Percentiles rank a stretch among this genome's conserved stretches.
Evolutionary conservation across 2,113 vertebrate genomes (phyloP).

Genomic region (Equus quagga): DNA sequence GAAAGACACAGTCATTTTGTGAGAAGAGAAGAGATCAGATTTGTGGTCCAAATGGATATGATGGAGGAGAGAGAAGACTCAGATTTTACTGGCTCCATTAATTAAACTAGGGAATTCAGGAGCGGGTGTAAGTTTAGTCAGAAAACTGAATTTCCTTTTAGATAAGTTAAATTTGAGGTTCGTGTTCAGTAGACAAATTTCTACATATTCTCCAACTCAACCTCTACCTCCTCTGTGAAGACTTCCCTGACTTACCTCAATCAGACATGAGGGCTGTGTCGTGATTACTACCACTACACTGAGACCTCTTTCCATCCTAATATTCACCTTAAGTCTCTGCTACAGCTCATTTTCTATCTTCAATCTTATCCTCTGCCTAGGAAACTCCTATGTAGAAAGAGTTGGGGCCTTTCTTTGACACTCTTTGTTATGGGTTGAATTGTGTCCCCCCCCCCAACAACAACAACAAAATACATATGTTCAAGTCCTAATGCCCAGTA

Average conservation of each 20-base stretch:
- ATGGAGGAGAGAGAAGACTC: background rate
- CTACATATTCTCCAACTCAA: background rate
- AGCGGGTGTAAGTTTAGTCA: background rate
- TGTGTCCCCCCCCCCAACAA: background rate
- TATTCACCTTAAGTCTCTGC: background rate
- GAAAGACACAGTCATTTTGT: background rate
- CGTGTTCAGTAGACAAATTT: background rate
- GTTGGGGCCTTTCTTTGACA: background rate
- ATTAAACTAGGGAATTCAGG: background rate
- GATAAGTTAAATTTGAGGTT: background rate
- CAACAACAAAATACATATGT: no score
- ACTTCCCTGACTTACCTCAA: background rate
- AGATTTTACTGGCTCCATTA: accelerated
- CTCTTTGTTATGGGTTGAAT: background rate
- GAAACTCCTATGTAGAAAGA: background rate
- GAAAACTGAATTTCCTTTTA: background rate
- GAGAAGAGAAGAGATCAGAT: background rate
- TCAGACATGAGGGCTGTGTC: accelerated
- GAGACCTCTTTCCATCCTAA: background rate
- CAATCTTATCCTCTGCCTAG: background rate
- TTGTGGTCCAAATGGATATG: background rate
- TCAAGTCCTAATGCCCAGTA: background rate
- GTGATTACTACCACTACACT: accelerated
- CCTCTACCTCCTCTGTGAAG: background rate
- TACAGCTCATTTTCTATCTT: background rate